These are phyloP conservation scores for Thamnophis elegans DNA, from an alignment of 2,797 vertebrate species.

Conservation along the genomic window DNA sequence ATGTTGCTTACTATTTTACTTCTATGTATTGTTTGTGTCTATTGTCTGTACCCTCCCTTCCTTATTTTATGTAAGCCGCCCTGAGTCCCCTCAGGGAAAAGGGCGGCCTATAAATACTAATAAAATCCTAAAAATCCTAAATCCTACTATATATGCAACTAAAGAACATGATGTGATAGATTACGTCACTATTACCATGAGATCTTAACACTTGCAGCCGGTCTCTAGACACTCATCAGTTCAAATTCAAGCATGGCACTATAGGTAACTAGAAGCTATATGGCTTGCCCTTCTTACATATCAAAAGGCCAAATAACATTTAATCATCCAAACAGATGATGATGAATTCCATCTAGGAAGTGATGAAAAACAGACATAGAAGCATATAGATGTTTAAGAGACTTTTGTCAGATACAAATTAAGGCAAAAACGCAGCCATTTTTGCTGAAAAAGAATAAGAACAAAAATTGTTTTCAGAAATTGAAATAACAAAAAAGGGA, in stretches of 20 bases:
- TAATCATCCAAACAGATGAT: not conserved
- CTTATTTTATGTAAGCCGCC: no score
- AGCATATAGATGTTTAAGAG: not conserved
- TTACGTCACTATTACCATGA: slow-evolving; percentile 14
- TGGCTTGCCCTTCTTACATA: not conserved
- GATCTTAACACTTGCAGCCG: not conserved
- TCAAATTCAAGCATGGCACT: not conserved
- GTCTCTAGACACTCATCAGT: slow-evolving; percentile 9
- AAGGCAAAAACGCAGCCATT: not conserved
- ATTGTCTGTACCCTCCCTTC: no score
- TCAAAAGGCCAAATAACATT: not conserved
- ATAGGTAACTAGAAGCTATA: not conserved
- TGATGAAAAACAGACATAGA: not conserved
- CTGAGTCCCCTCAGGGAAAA: no score
- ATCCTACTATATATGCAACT: not conserved
- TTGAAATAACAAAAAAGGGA: not conserved
- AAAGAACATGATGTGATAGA: slow-evolving; percentile 3
- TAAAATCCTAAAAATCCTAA: no score
- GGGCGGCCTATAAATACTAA: no score
- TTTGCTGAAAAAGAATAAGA: not conserved
- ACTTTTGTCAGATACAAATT: not conserved
- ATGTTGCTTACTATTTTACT: no score
- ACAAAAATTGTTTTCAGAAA: not conserved
- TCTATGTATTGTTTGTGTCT: no score
- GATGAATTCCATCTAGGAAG: not conserved